Conservation (phyloP, 1,140 invertebrate species). For the Drosophila repleta region DNA sequence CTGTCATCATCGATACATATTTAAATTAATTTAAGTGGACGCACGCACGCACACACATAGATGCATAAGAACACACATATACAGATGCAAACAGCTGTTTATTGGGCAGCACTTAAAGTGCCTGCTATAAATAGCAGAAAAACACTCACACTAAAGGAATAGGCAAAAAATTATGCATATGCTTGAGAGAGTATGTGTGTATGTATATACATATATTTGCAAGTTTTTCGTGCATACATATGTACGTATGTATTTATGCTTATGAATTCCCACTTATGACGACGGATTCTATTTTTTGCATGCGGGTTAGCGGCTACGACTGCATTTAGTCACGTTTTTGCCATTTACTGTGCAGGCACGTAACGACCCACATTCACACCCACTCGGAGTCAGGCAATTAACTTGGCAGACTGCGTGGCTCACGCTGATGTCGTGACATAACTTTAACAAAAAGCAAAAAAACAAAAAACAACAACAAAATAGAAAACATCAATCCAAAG, state of each 20-base stretch:
- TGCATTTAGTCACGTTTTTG: slow-evolving; percentile 48
- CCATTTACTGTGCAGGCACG: slow-evolving; percentile 39
- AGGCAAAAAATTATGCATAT: slow-evolving; percentile 7
- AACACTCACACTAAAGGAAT: slow-evolving; percentile 6
- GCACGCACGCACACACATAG: slow-evolving; percentile 9
- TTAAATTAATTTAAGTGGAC: slow-evolving; percentile 41
- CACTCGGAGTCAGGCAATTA: slow-evolving; percentile 44
- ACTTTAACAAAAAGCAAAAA: slow-evolving; percentile 1
- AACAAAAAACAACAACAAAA: neutral
- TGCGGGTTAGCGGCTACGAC: slow-evolving; percentile 21
- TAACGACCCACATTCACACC: slow-evolving; percentile 46
- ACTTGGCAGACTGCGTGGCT: slow-evolving; percentile 62
- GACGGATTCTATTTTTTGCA: slow-evolving; percentile 40
- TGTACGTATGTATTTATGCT: neutral
- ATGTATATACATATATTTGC: neutral
- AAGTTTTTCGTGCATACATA: no score
- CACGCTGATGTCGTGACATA: slow-evolving; percentile 43
- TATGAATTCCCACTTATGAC: slow-evolving; percentile 23
- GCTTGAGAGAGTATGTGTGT: neutral
- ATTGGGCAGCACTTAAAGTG: slow-evolving; percentile 31
- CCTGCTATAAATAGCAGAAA: slow-evolving; percentile 29
- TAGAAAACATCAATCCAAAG: neutral
- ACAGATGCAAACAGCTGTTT: neutral
- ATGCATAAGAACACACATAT: neutral
- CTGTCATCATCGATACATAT: slow-evolving; percentile 46